Percentiles rank a stretch among this genome's conserved stretches.
These are phyloP conservation scores for Eupsilia transversa DNA, from an alignment of 2,888 invertebrate species.

Conservation along the genomic window DNA sequence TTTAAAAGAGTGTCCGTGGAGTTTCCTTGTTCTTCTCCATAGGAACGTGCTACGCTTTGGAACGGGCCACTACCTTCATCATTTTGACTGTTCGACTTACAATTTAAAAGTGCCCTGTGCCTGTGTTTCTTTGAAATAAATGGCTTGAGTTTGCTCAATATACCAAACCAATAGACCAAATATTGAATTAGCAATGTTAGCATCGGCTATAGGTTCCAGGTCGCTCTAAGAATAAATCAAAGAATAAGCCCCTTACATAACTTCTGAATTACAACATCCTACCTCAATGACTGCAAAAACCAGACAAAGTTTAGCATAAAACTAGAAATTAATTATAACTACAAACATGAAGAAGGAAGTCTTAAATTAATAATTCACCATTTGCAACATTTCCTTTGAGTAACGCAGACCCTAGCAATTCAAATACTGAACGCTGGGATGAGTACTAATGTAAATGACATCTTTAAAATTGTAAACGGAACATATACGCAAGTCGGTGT, in stretches of 20 bases:
- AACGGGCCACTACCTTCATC: no score
- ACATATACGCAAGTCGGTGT: neutral
- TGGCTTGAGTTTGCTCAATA: no score
- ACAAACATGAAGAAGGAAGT: neutral
- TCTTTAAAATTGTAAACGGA: conserved; percentile 32
- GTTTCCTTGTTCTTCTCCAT: no score
- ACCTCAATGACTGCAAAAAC: neutral
- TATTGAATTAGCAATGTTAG: neutral
- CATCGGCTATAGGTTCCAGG: neutral
- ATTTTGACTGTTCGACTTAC: no score
- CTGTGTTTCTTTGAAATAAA: no score
- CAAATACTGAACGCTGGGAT: conserved; percentile 2
- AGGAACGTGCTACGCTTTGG: no score
- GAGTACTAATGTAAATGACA: conserved; percentile 26
- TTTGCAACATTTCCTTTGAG: conserved; percentile 39
- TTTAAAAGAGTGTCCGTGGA: no score
- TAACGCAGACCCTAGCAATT: conserved; percentile 2
- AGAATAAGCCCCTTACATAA: neutral
- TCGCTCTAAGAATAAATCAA: neutral
- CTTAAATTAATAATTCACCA: neutral
- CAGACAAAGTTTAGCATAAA: conserved; percentile 1
- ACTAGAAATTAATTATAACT: conserved; percentile 1
- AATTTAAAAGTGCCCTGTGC: no score
- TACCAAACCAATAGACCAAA: no score
- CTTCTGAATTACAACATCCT: neutral